Evolutionary conservation across 2,113 vertebrate genomes (phyloP).

Genomic region (Catharus minimus): DNA sequence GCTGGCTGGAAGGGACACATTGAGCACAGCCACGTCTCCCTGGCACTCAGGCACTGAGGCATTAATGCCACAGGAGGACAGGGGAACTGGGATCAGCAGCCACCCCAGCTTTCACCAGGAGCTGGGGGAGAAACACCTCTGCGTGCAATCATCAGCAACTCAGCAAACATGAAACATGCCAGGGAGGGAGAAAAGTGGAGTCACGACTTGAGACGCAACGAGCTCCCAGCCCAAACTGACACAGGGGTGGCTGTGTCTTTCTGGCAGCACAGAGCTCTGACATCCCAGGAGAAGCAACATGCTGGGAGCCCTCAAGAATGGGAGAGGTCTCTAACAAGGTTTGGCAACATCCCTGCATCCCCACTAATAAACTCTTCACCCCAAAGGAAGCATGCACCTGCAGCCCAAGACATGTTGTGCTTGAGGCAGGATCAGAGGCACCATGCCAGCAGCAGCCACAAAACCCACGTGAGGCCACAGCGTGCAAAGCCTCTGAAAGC

Average conservation of each 20-base stretch:
- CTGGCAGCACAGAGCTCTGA: neutral
- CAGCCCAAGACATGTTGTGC: neutral
- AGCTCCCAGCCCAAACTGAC: neutral
- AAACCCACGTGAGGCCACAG: neutral
- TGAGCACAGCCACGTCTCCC: neutral
- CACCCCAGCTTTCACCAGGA: neutral
- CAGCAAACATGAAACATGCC: neutral
- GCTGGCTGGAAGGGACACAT: constrained; percentile 50
- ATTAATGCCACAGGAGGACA: constrained; percentile 9
- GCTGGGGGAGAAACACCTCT: neutral
- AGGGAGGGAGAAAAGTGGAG: neutral
- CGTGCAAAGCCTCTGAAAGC: neutral
- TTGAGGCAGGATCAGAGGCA: neutral
- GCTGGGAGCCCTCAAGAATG: neutral
- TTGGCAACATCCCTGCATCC: neutral
- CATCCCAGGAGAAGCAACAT: fast-evolving
- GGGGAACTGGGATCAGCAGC: neutral
- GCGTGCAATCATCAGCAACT: fast-evolving
- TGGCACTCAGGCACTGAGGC: neutral
- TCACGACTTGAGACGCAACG: fast-evolving
- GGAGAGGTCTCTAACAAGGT: neutral
- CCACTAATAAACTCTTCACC: neutral
- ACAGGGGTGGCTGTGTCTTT: neutral
- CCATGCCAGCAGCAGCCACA: neutral
- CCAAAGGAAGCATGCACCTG: fast-evolving